These are phyloP conservation scores for Xanthorhoe spadicearia DNA, from an alignment of 2,888 invertebrate genomes.

Conservation along the genomic window DNA sequence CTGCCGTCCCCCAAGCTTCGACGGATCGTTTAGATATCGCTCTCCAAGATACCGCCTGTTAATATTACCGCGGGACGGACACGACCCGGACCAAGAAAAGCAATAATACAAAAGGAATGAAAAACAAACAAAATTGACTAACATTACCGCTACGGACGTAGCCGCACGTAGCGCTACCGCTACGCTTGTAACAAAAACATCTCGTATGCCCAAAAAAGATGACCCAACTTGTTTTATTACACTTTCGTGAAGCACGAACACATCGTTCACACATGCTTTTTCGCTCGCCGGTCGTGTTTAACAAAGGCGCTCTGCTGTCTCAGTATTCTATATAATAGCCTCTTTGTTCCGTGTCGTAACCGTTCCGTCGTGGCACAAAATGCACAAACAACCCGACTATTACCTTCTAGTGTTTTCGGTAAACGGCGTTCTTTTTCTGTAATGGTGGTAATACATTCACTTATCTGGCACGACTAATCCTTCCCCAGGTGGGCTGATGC, in stretches of 20 bases:
- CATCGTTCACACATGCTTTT: constrained; percentile 2
- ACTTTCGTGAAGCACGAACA: neutral
- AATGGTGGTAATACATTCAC: constrained; percentile 74
- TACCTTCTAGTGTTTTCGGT: constrained; percentile 63
- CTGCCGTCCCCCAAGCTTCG: constrained; percentile 61
- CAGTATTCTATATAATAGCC: constrained; percentile 3
- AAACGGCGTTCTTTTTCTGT: constrained; percentile 66
- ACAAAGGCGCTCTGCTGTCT: constrained; percentile 1
- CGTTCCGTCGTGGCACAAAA: constrained; percentile 18
- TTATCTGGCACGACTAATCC: constrained; percentile 73
- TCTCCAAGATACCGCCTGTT: constrained; percentile 47
- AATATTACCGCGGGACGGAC: constrained; percentile 13
- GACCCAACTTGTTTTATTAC: constrained; percentile 7
- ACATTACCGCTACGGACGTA: neutral
- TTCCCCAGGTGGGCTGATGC: constrained; percentile 75
- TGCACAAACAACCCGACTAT: constrained; percentile 32
- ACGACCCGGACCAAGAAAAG: constrained; percentile 8
- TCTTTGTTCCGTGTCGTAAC: constrained; percentile 12
- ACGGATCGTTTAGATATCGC: constrained; percentile 68
- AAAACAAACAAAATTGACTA: neutral
- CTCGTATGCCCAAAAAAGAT: constrained; percentile 1
- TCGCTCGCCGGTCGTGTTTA: neutral
- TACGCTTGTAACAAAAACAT: constrained; percentile 6
- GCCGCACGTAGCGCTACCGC: neutral
- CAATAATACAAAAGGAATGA: neutral